Evolutionary conservation across 1,140 invertebrate genomes (phyloP), one percentile per base, ranked within the genome.

Genomic region (Lepidurus couesii): DNA sequence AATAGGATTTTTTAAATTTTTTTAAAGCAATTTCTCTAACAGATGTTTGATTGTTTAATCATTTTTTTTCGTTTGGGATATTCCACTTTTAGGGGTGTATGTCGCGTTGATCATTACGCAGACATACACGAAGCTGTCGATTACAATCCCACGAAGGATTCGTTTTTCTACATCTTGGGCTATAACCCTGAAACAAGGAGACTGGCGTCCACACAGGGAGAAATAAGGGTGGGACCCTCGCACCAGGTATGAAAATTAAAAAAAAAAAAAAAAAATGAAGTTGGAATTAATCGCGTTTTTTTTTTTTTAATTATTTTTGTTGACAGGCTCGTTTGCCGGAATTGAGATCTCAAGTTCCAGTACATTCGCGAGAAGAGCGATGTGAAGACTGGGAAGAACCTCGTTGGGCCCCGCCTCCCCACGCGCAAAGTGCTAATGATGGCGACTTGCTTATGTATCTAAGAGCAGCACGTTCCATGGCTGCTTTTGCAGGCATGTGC

Each of bases 391-490:
- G 92, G 83, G 96, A 98, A 86, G 95, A 97, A 86, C 86, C 96
- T 85, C 90, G 93, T 87, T 98, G 96, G 97, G 88, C 93, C 84
- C 95, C 96, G 79, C 79, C 79, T 44, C 47, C 79, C 11, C 73
- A 77, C 76, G 75, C 75, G 26, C 76, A 73, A 7, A 92, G 92
- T 81, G 91, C 94, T 87, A 91, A 95, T 78, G 96, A 98, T 87
- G 91, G 93, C 81, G 96, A 98, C 88, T 90, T 99, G 83, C 90
- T 98, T 83, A 98, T 98, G 95, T 99, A 97, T 87, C 90, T 98
- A 82, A 89, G 96, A 83, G 97, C 96, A 81, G 97, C 96, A 78
- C 90, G 97, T 81, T 98, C 93, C 73, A 95, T 96, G 92, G 93
- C 93, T 82, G 96, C 96, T 75, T 98, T 98, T 88, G 92, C 92